Percentiles rank a stretch among this genome's conserved stretches.
Conservation (phyloP, 2,888 invertebrate genomes). For the Seladonia tumulorum region DNA sequence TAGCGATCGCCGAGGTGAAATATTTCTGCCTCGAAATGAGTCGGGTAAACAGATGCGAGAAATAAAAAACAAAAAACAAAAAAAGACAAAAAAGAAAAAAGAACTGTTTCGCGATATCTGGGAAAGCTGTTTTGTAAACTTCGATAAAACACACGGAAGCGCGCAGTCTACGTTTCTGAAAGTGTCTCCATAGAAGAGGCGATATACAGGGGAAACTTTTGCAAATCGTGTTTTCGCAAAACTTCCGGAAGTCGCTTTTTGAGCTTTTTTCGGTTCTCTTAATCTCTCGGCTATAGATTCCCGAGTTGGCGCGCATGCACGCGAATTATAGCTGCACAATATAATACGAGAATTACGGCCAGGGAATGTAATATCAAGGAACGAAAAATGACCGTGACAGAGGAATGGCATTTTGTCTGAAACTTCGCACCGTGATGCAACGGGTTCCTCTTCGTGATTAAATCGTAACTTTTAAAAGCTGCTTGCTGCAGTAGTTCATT, state of each 20-base stretch:
- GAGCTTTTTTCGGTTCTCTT: conserved; percentile 14
- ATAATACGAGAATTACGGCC: conserved; percentile 17
- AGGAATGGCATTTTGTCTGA: conserved; percentile 29
- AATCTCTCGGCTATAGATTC: conserved; percentile 29
- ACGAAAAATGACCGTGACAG: conserved; percentile 9
- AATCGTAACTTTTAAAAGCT: conserved; percentile 8
- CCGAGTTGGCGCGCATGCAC: neutral
- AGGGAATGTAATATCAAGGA: conserved; percentile 40
- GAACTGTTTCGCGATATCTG: neutral
- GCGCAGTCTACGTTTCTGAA: neutral
- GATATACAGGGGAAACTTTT: neutral
- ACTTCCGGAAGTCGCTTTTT: neutral
- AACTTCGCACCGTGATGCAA: conserved; percentile 13
- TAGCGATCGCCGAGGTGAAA: neutral
- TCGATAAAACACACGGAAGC: neutral
- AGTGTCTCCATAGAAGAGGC: neutral
- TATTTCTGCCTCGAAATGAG: neutral
- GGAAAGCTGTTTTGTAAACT: conserved; percentile 1
- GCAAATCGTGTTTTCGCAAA: neutral
- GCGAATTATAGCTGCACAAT: conserved; percentile 34
- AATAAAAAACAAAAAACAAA: neutral
- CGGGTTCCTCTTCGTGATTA: conserved; percentile 37
- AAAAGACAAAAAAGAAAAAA: too few relatives aligned
- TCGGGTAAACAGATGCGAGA: neutral
- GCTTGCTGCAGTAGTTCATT: neutral